These are phyloP conservation scores for Lasaia peninsularis DNA, from an alignment of 1,140 invertebrate genomes.

Conservation along the genomic window DNA sequence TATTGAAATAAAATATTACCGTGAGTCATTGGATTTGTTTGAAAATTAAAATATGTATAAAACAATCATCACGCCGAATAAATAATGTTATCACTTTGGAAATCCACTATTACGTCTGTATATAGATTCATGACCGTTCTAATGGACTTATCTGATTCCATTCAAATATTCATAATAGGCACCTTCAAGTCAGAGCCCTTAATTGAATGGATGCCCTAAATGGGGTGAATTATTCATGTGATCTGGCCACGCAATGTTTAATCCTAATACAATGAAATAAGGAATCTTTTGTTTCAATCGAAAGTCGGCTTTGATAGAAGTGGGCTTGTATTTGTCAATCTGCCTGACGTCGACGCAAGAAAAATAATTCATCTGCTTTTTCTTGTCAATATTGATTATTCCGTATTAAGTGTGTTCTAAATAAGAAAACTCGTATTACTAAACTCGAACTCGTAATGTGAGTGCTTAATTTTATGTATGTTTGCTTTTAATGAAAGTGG, in stretches of 20 bases:
- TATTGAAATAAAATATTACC: neutral
- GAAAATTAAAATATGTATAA: neutral
- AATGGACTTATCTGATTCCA: constrained; percentile 47
- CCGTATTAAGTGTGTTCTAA: too few species aligned
- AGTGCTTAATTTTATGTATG: too few species aligned
- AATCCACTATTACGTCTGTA: constrained; percentile 1
- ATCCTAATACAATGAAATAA: constrained; percentile 26
- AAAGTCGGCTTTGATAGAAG: neutral
- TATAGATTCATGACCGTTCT: constrained; percentile 29
- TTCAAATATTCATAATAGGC: constrained; percentile 52
- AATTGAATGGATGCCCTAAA: constrained; percentile 55
- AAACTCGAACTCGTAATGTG: too few species aligned
- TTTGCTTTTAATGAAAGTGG: too few species aligned
- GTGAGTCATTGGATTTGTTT: neutral
- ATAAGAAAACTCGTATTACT: too few species aligned
- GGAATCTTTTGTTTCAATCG: constrained; percentile 2
- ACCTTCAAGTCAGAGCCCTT: constrained; percentile 48
- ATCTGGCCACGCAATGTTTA: constrained; percentile 25
- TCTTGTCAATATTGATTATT: too few species aligned
- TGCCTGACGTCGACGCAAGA: too few species aligned
- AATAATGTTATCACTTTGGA: constrained; percentile 5
- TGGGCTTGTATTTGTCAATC: neutral
- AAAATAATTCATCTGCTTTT: too few species aligned
- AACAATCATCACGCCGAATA: neutral
- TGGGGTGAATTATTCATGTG: constrained; percentile 42